Conservation (phyloP, 2,797 vertebrate genomes). For the Cirrhinus mrigala region DNA sequence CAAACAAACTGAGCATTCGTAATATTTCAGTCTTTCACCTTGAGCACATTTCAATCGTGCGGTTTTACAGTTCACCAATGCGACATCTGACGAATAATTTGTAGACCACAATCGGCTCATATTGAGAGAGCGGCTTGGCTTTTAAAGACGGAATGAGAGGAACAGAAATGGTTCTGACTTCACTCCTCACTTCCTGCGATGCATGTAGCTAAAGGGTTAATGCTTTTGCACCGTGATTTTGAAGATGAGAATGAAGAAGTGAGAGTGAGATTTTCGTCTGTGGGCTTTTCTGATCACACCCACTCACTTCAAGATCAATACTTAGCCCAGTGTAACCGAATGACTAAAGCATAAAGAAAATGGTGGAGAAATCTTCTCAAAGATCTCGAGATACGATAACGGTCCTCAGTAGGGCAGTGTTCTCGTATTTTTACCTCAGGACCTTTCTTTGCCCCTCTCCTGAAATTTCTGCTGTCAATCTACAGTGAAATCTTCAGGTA, state of each 20-base stretch:
- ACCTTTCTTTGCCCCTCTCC: neutral
- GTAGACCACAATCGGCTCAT: slow-evolving; percentile 73
- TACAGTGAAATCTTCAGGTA: neutral
- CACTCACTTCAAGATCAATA: slow-evolving; percentile 70
- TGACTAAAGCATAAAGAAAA: slow-evolving; percentile 16
- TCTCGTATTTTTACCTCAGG: neutral
- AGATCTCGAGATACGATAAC: slow-evolving; percentile 17
- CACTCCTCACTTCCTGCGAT: slow-evolving; percentile 66
- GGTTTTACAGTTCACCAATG: slow-evolving; percentile 54
- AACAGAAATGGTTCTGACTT: slow-evolving; percentile 62
- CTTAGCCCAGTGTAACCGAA: slow-evolving; percentile 43
- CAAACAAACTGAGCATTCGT: slow-evolving; percentile 20
- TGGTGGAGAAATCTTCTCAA: neutral
- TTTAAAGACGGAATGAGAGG: slow-evolving; percentile 47
- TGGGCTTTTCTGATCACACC: slow-evolving; percentile 66
- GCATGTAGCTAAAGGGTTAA: slow-evolving; percentile 61
- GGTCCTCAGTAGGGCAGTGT: neutral
- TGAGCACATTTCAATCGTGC: slow-evolving; percentile 27
- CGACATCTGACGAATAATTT: slow-evolving; percentile 54
- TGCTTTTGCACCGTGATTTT: slow-evolving; percentile 30
- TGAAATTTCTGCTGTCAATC: neutral
- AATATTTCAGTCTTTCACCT: slow-evolving; percentile 17
- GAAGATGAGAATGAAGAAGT: slow-evolving; percentile 42
- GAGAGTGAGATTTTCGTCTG: slow-evolving; percentile 43
- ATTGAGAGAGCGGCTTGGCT: slow-evolving; percentile 63